Evolutionary conservation across 2,888 invertebrate species (phyloP).

Genomic region (Calameuta pallipes): DNA sequence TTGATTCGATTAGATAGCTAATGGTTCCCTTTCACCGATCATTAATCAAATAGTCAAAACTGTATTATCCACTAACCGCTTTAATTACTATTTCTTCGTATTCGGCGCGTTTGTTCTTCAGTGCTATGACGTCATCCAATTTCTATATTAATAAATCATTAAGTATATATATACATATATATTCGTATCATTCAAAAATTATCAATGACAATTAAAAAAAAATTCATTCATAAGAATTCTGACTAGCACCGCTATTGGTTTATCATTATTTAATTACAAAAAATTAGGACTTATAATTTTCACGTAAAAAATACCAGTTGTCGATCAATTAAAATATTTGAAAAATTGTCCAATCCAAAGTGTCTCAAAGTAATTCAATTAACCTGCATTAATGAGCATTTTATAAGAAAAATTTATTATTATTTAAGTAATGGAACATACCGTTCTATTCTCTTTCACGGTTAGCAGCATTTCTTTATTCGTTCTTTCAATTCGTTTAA

Average conservation of each 20-base stretch:
- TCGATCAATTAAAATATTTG: neutral
- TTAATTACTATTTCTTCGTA: constrained; percentile 56
- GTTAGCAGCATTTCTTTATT: constrained; percentile 48
- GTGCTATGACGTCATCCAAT: constrained; percentile 45
- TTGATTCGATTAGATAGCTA: neutral
- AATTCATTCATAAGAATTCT: neutral
- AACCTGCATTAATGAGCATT: neutral
- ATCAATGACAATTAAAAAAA: neutral
- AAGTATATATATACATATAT: neutral
- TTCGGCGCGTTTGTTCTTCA: constrained; percentile 54
- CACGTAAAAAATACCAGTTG: neutral
- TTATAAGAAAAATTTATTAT: neutral
- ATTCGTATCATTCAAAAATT: neutral
- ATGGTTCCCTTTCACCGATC: neutral
- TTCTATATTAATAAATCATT: constrained; percentile 37
- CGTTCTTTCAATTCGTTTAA: constrained; percentile 48
- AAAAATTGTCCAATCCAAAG: constrained; percentile 4
- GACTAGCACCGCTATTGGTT: neutral
- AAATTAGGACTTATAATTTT: neutral
- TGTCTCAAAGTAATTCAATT: neutral
- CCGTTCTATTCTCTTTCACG: constrained; percentile 49
- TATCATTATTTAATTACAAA: neutral
- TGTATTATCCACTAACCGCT: constrained; percentile 44
- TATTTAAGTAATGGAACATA: constrained; percentile 30
- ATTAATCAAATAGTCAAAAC: constrained; percentile 1